Percentiles rank a stretch among this genome's conserved stretches.
These are phyloP conservation scores for Pluvianellus socialis DNA, from an alignment of 2,113 vertebrate genomes.

Conservation along the genomic window DNA sequence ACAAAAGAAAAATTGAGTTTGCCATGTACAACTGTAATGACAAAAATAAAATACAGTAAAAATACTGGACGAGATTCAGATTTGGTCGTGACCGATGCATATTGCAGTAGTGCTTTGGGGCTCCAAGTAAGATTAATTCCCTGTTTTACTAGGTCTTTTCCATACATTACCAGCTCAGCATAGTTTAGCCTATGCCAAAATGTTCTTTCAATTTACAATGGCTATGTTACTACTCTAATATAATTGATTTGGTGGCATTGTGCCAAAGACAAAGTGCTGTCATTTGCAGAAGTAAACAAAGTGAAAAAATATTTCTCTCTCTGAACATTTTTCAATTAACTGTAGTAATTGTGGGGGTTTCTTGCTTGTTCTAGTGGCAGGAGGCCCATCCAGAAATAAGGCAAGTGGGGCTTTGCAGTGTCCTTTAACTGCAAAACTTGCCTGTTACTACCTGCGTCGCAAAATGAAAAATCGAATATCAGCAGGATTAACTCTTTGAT, in stretches of 20 bases:
- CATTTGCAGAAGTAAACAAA: conserved; percentile 40
- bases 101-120: background rate
- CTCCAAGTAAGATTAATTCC: conserved; percentile 1
- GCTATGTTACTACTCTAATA: background rate
- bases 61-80: background rate
- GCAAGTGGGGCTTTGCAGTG: background rate
- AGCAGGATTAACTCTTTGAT: background rate
- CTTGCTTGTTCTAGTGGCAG: background rate
- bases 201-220: background rate
- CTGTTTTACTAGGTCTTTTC: background rate
- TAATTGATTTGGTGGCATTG: conserved; percentile 18
- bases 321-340: background rate
- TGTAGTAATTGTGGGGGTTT: background rate
- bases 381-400: background rate
- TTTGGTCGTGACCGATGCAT: accelerated
- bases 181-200: background rate
- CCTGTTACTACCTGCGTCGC: background rate
- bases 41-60: background rate
- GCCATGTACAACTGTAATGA: background rate
- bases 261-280: conserved; percentile 35
- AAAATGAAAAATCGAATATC: background rate
- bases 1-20: background rate
- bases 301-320: background rate
- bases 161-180: background rate
- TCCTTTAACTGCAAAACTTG: background rate